A percentile compares a stretch with the other conserved stretches of the same genome.
These are phyloP conservation scores for Drosophila colorata DNA, from an alignment of 2,888 invertebrate genomes.

Conservation along the genomic window DNA sequence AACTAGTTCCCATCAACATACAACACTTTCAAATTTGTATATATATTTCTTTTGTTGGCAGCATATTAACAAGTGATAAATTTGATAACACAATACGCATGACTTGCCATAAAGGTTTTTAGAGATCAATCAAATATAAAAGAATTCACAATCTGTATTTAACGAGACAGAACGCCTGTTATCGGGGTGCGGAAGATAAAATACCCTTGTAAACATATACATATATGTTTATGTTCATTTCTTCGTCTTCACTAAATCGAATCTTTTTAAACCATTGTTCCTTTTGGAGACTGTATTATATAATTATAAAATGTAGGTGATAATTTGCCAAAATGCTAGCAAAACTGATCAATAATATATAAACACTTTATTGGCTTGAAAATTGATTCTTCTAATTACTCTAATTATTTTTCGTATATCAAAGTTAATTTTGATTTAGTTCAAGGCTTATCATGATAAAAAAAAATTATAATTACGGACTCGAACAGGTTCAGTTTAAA, in stretches of 20 bases:
- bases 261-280: no score
- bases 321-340: no score
- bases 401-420: no score
- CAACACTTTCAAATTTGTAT: slow-evolving; percentile 3
- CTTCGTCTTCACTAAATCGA: no score
- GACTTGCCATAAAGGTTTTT: background rate
- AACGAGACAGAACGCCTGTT: background rate
- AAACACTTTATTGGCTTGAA: no score
- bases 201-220: background rate
- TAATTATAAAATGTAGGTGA: no score
- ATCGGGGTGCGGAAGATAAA: no score
- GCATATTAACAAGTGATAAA: background rate
- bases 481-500: background rate
- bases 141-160: background rate
- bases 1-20: slow-evolving; percentile 8
- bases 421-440: no score
- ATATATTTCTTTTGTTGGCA: background rate
- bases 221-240: no score
- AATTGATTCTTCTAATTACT: no score
- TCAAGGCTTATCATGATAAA: background rate
- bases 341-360: no score
- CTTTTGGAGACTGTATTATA: no score
- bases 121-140: background rate
- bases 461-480: background rate
- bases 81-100: background rate